Base-by-base conservation (phyloP, 2,888 invertebrate genomes). In the Priocnemis perturbator region DNA sequence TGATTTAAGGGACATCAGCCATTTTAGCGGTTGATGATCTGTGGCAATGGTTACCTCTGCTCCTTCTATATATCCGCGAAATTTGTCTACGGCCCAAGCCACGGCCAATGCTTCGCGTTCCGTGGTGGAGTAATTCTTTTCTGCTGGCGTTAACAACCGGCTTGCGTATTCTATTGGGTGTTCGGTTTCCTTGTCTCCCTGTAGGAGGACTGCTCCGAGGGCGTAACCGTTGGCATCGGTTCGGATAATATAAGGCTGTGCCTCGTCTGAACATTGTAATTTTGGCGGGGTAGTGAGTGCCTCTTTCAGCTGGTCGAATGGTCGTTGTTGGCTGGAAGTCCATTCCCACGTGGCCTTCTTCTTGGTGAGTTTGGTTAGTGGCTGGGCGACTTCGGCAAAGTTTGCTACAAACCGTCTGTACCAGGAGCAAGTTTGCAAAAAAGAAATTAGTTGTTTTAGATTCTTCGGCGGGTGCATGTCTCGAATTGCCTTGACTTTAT, bases 71-170 rank as follows among this genome's bases (percentile, higher is more conserved):
- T 68, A 68, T 0, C 58, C 26, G 1, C 69, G 19, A n/a, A 61
- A 64, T 26, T 65, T 60, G 5, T 30, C 14, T 7, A 69, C 52
- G 0, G 61, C 37, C 64, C 64, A 69, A 0, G 64, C 45, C 0
- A 69, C 60, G 0, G 69, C 69, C 14, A 69, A 15, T n/a, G 64
- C 64, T 9, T 69, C 61, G 0, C 55, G 21, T n/a, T 61, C 71
- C 2, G 74, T 63, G 0, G 60, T 55, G 2, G 65, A 23, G 17
- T 66, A 74, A 15, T 66, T 65, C 3, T 55, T n/a, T 23, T 74
- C 66, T 2, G 66, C 66, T 0, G 56, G 37, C 0, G 58, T 62
- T 0, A 72, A 9, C 3, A 69, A n/a, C 0, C 74, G 44, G 55
- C 74, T 72, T 0, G 69, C 66, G 37, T 55, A 72, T n/a, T n/a